Percentiles rank a stretch among this genome's conserved stretches.
Conservation (phyloP, 2,797 vertebrate genomes). For the Myotis pilosus region DNA sequence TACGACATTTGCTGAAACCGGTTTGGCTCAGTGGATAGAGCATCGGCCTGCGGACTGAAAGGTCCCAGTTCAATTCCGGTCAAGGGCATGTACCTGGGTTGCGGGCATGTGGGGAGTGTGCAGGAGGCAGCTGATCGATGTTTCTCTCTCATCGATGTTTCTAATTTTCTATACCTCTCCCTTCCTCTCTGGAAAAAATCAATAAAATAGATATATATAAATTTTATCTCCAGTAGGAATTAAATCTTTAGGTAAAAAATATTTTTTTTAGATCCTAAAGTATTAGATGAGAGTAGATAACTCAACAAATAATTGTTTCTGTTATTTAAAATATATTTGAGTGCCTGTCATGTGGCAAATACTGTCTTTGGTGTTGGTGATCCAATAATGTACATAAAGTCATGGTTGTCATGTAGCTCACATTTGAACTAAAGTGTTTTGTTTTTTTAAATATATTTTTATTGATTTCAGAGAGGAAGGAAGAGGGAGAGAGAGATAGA, state of each 20-base stretch:
- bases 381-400: neutral
- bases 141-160: too few species aligned
- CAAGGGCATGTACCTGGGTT: too few species aligned
- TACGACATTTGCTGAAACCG: neutral
- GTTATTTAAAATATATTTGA: neutral
- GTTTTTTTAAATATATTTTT: too few species aligned
- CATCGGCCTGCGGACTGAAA: too few species aligned
- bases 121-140: too few species aligned
- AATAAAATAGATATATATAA: neutral
- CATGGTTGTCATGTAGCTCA: neutral
- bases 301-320: conserved; percentile 3
- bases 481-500: too few species aligned
- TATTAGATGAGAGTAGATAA: neutral
- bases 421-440: neutral
- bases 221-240: neutral
- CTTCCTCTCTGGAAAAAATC: too few species aligned
- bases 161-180: too few species aligned
- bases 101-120: too few species aligned
- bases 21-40: too few species aligned
- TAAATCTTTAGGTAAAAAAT: neutral
- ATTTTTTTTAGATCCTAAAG: neutral
- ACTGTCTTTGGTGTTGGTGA: neutral
- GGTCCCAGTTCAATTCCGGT: too few species aligned
- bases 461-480: too few species aligned
- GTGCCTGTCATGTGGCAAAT: neutral